Base-by-base conservation (phyloP, 2,797 vertebrate species). In the Microchirus variegatus region DNA sequence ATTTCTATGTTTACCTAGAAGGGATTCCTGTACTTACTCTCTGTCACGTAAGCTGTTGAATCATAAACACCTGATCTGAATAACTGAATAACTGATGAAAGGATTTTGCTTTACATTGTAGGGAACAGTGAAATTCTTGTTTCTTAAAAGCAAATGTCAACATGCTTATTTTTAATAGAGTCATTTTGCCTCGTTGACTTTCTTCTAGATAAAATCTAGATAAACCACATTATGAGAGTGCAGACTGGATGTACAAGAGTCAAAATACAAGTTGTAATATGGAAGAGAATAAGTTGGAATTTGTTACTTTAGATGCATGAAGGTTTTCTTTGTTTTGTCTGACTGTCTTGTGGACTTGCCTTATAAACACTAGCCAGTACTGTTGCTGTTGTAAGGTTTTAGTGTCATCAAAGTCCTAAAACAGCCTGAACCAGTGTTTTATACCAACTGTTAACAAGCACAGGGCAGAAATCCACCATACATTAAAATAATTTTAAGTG, bases 1-100 rank as follows among this genome's bases (percentile, higher is more conserved):
- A n/a, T 36, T 60, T 26, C 13, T 61, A 45, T 41, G 36, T 58
- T 68, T 66, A 35, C 51, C 11, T 64, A 9, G 19, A 14, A 11
- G 5, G 13, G 22, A 19, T 7, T 59, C 26, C 47, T 65, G 37
- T 36, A 9, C 61, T 52, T 57, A 64, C 31, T 1, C 36, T 16
- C 10, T 54, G 41, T 42, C 41, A 31, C 31, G 8, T 5, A 8
- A 31, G 31, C 31, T 31, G 31, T 8, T 31, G 7, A 31, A 31
- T 31, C 31, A 31, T 31, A 31, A 31, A 31, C 7, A 31, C 5
- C 31, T 7, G 5, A 8, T 31, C 3, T 31, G 3, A n/a, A n/a
- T n/a, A n/a, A n/a, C n/a, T n/a, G n/a, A n/a, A n/a, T n/a, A n/a
- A 3, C 31, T 31, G 31, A 31, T 31, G 31, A 31, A 31, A 31